Evolutionary conservation across 2,113 vertebrate genomes (phyloP).

Genomic region (sheep (Ovis aries)): ARS-UI_Ramb_v3.0 NC_056058.1:48428001-48428500

Average conservation of each 20-base stretch:
- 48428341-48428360: not conserved
- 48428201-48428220: not conserved
- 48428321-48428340: not conserved
- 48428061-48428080: not conserved
- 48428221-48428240: not conserved
- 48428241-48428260: not conserved
- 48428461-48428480: not conserved
- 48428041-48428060: conserved; percentile 1
- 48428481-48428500: conserved; percentile 26
- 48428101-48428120: not conserved
- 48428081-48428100: not conserved
- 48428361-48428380: not conserved
- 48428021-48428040: not conserved
- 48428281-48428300: not conserved
- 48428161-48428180: not conserved
- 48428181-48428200: not conserved
- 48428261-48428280: not conserved
- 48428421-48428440: not conserved
- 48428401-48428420: not conserved
- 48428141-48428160: not conserved
- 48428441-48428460: too few relatives aligned
- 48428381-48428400: not conserved
- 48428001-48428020: not conserved
- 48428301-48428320: not conserved
- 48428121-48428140: not conserved